phyloP scores from a whole-genome alignment of 2,113 vertebrate species.

The Hippocampus zosterae region DNA sequence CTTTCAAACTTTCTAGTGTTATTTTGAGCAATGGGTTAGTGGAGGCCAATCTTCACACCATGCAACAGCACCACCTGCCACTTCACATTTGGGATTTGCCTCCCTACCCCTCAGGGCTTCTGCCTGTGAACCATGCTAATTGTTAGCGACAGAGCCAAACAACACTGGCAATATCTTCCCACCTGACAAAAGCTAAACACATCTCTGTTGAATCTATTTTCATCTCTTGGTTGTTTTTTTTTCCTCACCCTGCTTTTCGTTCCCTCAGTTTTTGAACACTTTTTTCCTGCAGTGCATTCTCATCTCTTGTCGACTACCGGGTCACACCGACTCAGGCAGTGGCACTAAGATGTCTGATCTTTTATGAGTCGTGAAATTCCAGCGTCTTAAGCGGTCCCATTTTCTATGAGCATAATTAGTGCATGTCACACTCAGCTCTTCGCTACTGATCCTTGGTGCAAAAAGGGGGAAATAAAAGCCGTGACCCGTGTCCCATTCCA shows the following conservation, averaged over 20 bases:
- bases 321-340: slow-evolving; percentile 1
- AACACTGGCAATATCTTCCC: slow-evolving; percentile 37
- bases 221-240: not conserved
- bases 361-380: slow-evolving; percentile 27
- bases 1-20: slow-evolving; percentile 32
- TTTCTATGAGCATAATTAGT: slow-evolving; percentile 2
- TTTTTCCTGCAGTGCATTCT: not conserved
- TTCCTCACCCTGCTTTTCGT: slow-evolving; percentile 4
- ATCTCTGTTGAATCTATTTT: slow-evolving; percentile 26
- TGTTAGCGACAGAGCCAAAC: slow-evolving; percentile 51
- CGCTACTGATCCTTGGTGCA: slow-evolving; percentile 21
- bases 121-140: slow-evolving; percentile 53
- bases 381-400: slow-evolving; percentile 13
- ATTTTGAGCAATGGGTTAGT: slow-evolving; percentile 34
- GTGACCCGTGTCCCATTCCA: slow-evolving; percentile 36
- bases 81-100: slow-evolving; percentile 51
- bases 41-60: slow-evolving; percentile 44
- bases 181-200: slow-evolving; percentile 49
- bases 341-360: slow-evolving; percentile 14
- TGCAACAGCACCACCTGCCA: slow-evolving; percentile 60
- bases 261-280: not conserved
- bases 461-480: slow-evolving; percentile 44
- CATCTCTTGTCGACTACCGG: slow-evolving; percentile 11
- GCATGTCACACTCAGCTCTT: slow-evolving; percentile 22
- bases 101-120: slow-evolving; percentile 43